Base-by-base conservation (phyloP, 2,113 vertebrate species). In the Gnathonemus echidnorhynchus region DNA sequence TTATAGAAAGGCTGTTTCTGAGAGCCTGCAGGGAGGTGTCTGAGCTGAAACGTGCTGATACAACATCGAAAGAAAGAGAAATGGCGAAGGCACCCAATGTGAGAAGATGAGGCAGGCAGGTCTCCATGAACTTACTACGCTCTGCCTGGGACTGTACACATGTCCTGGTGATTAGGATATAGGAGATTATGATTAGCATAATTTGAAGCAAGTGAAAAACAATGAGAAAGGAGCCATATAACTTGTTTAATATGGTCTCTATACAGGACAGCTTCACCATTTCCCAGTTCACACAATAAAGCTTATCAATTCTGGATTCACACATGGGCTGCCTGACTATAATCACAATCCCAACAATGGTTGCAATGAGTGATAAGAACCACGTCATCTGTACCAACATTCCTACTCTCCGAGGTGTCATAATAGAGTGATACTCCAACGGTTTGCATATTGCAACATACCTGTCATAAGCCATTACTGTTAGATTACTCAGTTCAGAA, bases 391-490 rank as follows among this genome's bases (percentile, higher is more conserved):
- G 52, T 0, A 86, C 27, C 35, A 90, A 31, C 31, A 27, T 90
- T 27, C 1, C 24, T 35, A 74, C 56, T 9, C 0, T 89, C 42
- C 84, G 77, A 11, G 1, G 0, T 0, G 94, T 66, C 56, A 58
- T 58, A 58, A 58, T 58, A 8, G 56, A 58, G 56, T 58, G 56
- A 58, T 58, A 58, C 56, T 92, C 92, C 86, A 95, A 90, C 3
- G 94, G 94, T 31, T 0, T 45, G 27, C 93, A 95, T 92, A 95
- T 94, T 80, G 56, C 56, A 58, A 58, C 56, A 58, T 58, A 58
- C 56, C 56, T 58, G 56, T 58, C 56, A 58, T 58, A 58, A 58
- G 56, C 56, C 56, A 58, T 58, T 24, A 58, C 21, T 58, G 56
- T 24, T n/a, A 58, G 7, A 94, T 77, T 92, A 66, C 88, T 91